Evolutionary conservation across 2,113 vertebrate genomes (phyloP), one percentile per base, ranked within the genome.

Genomic region (Chrysochloris asiatica): DNA sequence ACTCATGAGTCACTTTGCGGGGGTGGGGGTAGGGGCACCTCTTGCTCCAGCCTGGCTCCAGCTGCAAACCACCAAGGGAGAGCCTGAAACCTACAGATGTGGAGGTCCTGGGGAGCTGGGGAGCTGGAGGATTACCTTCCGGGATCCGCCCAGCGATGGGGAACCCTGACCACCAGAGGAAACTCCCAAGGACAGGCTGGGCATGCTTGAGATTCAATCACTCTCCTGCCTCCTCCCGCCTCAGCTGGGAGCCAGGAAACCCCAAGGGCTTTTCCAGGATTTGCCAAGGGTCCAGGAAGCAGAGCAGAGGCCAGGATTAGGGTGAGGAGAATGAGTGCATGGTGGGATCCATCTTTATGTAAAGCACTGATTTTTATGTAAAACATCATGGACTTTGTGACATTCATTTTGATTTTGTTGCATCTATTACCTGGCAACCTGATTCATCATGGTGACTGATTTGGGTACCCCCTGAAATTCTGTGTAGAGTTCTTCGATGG

Each of bases 221-320:
- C 33, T 8, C 2, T n/a, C 56, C 43, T 2, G 22, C 47, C 43
- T 50, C 61, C 4, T 47, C 47, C 28, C 22, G 5, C 43, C 28
- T 7, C 0, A 33, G 67, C 75, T 33, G 41, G 45, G 24, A 8
- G 38, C 45, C 61, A 12, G 26, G 82, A 85, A 83, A 0, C 50
- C 80, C 41, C 36, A 6, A 59, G 95, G 96, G 86, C 33, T 93
- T 95, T 94, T 2, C 0, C 45, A 80, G 79, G 56, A 61, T 12
- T 88, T 88, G 50, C 79, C 90, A n/a, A 47, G 38, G 69, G 38
- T 5, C 41, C 7, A 43, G n/a, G 52, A 45, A 59, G 36, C 4
- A 1, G 48, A 16, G 45, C 65, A 80, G 54, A 14, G 33, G 10
- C 9, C 14, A 22, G 33, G 73, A n/a, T 43, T 0, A 69, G 43